phyloP scores from a whole-genome alignment of 2,888 invertebrate species.

The Tipula confusa region DNA sequence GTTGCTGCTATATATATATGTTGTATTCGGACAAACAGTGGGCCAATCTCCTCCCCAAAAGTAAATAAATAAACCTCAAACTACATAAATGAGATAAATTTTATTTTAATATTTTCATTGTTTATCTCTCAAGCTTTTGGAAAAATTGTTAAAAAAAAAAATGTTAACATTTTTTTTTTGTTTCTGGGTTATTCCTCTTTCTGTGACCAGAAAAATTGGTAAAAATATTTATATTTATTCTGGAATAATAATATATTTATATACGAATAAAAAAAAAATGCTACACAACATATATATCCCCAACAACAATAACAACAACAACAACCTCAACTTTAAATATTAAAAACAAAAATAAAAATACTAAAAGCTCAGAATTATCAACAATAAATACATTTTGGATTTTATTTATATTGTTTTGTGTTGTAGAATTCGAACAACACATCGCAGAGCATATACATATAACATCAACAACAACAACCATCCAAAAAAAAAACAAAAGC shows the following conservation, averaged over 20 bases:
- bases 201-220: not conserved
- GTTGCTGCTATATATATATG: not conserved
- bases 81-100: constrained; percentile 8
- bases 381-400: not conserved
- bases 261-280: not conserved
- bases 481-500: not conserved
- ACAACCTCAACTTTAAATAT: too few species aligned
- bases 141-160: not conserved
- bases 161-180: not conserved
- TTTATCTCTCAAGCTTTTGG: constrained; percentile 25
- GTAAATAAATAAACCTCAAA: not conserved
- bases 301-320: not conserved
- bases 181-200: not conserved
- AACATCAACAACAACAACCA: not conserved
- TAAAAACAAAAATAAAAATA: too few species aligned
- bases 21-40: not conserved
- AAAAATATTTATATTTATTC: constrained; percentile 25
- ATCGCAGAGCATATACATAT: not conserved
- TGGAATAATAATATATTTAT: not conserved
- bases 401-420: not conserved
- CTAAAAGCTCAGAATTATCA: constrained; percentile 20
- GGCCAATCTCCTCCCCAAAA: not conserved
- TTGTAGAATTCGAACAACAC: not conserved
- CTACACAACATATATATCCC: not conserved
- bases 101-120: constrained; percentile 20